Evolutionary conservation across 2,888 invertebrate species (phyloP).

Genomic region (Leuctra nigra): DNA sequence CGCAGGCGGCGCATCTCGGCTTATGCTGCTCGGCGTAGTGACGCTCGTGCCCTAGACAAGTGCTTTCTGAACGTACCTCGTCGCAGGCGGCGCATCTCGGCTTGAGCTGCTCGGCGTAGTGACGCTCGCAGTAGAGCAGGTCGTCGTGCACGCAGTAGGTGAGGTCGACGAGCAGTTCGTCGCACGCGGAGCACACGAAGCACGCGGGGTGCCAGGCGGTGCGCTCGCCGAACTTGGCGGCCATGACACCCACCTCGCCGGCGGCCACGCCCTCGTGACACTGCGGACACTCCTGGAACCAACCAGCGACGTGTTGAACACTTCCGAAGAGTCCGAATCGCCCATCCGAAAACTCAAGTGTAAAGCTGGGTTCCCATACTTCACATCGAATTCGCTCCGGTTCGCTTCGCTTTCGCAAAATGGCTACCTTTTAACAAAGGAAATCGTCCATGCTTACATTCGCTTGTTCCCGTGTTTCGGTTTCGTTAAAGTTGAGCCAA

Average conservation of each 20-base stretch:
- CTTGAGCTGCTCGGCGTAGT: constrained; percentile 93
- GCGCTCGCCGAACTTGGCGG: constrained; percentile 68
- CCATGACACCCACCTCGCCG: constrained; percentile 78
- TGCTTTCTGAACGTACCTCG: constrained; percentile 66
- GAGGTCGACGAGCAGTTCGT: constrained; percentile 90
- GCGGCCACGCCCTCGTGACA: constrained; percentile 73
- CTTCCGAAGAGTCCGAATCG: too few relatives aligned
- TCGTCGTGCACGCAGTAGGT: constrained; percentile 91
- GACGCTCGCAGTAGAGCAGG: constrained; percentile 84
- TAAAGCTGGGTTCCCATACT: too few relatives aligned
- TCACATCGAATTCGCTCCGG: too few relatives aligned
- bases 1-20: constrained; percentile 84
- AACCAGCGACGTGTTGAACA: too few relatives aligned
- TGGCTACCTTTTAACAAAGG: too few relatives aligned
- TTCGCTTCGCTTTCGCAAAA: too few relatives aligned
- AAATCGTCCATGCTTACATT: too few relatives aligned
- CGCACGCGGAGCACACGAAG: constrained; percentile 82
- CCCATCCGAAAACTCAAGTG: too few relatives aligned
- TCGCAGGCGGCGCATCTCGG: constrained; percentile 96
- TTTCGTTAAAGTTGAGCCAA: too few relatives aligned
- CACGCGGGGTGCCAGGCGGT: constrained; percentile 87
- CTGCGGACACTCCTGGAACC: constrained; percentile 65
- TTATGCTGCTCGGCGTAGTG: constrained; percentile 96
- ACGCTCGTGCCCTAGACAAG: too few relatives aligned
- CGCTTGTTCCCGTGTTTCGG: too few relatives aligned